Base-by-base conservation (phyloP, 2,113 vertebrate species). In the Heptranchias perlo region DNA sequence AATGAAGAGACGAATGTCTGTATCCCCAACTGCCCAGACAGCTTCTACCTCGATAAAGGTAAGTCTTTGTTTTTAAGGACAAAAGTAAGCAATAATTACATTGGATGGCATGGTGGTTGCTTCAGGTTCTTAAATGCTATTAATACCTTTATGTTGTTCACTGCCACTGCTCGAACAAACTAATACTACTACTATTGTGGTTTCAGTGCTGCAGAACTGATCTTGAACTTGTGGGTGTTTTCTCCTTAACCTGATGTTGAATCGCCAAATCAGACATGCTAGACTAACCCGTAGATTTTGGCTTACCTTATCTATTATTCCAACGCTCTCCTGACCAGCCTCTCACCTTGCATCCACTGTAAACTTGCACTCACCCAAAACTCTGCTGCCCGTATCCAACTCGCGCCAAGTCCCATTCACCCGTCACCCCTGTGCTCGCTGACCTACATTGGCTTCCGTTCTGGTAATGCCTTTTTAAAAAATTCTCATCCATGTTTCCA, bases 1-100 rank as follows among this genome's bases (percentile, higher is more conserved):
- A 98, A 98, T 62, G 99, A 99, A 97, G 98, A 98, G 96, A 97
- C 98, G 97, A 98, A 98, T 97, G 98, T 97, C 92, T 99, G 99
- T 95, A 97, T 98, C 47, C 97, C 97, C 96, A 98, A 96, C 97
- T 99, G 99, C 96, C 98, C 97, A 4, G 98, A 99, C 31, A 97
- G 98, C 89, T 99, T 98, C 96, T 99, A 98, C 97, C 98, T 99
- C 94, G 98, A 99, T 96, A 98, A 97, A 62, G 98, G 99, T 98
- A 97, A 96, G 98, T 39, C 82, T 76, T 67, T 49, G 35, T 14
- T 39, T 28, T 58, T 21, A 28, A 86, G 13, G 18, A 96, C 14
- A 0, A 82, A 16, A 96, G 28, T 54, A 23, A 65, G 31, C 62
- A 52, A 39, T 49, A 31, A 96, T 89, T 52, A 1, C 3, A 86